Evolutionary conservation across 2,113 vertebrate species (phyloP).

Genomic region (Piaya cayana): DNA sequence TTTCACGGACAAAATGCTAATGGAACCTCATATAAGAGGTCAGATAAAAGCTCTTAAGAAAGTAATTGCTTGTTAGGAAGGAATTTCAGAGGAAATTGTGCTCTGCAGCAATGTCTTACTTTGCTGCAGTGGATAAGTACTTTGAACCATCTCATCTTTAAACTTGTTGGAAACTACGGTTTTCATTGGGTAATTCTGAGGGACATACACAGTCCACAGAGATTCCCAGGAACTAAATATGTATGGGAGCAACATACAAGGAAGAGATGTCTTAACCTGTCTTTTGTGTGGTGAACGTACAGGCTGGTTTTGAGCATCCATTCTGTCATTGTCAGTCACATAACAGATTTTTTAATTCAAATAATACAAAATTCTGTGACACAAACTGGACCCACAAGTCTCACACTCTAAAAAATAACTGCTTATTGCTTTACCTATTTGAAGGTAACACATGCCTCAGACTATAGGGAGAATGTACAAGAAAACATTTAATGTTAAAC

Average conservation of each 20-base stretch:
- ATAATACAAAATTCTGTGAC: background rate
- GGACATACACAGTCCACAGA: background rate
- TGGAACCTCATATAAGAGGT: background rate
- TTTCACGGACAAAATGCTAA: background rate
- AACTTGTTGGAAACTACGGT: background rate
- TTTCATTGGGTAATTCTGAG: background rate
- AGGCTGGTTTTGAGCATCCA: background rate
- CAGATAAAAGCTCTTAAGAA: background rate
- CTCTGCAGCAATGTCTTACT: background rate
- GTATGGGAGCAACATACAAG: background rate
- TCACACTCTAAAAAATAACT: background rate
- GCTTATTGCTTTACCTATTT: background rate
- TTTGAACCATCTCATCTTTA: background rate
- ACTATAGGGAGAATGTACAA: background rate
- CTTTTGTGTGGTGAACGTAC: background rate
- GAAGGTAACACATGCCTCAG: background rate
- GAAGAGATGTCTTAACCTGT: background rate
- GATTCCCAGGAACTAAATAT: background rate
- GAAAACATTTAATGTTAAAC: background rate
- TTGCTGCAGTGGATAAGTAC: background rate
- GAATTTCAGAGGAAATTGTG: background rate
- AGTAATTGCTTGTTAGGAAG: background rate
- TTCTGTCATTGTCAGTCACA: background rate
- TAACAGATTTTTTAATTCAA: background rate
- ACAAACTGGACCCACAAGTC: background rate